These are phyloP conservation scores for Rhinatrema bivittatum DNA, from an alignment of 2,797 vertebrate genomes.

Conservation along the genomic window DNA sequence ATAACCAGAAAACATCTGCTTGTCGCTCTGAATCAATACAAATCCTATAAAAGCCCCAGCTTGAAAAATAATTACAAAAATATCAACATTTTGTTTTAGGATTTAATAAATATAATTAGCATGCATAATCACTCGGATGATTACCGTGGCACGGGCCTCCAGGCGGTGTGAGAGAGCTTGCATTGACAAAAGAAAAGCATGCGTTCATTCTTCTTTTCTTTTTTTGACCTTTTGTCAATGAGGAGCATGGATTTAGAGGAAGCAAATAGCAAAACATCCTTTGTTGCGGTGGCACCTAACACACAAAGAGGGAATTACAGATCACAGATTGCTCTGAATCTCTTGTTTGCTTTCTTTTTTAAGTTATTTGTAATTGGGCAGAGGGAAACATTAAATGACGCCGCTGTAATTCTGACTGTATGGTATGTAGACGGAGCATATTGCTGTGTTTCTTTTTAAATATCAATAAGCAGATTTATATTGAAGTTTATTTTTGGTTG, in stretches of 20 bases:
- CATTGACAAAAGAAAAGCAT: slow-evolving; percentile 12
- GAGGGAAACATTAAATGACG: too few relatives aligned
- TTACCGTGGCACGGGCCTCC: slow-evolving; percentile 14
- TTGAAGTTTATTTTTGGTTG: too few relatives aligned
- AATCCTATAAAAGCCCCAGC: slow-evolving; percentile 17
- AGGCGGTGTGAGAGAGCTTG: slow-evolving; percentile 8
- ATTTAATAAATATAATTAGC: slow-evolving; percentile 33
- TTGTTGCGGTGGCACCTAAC: too few relatives aligned
- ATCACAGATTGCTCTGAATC: too few relatives aligned
- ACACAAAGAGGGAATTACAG: too few relatives aligned
- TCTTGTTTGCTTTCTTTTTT: too few relatives aligned
- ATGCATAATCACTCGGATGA: slow-evolving; percentile 27
- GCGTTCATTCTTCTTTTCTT: slow-evolving; percentile 3
- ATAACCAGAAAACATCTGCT: slow-evolving; percentile 31
- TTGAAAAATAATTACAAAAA: slow-evolving; percentile 35
- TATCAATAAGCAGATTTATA: too few relatives aligned
- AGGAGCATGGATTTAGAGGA: not conserved
- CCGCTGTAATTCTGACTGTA: too few relatives aligned
- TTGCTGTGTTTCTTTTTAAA: too few relatives aligned
- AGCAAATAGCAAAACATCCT: too few relatives aligned
- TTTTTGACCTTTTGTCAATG: slow-evolving; percentile 2
- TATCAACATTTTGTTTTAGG: slow-evolving; percentile 30
- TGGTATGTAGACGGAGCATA: too few relatives aligned
- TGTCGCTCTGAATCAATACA: slow-evolving; percentile 30
- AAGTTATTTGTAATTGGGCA: too few relatives aligned